Evolutionary conservation across 2,888 invertebrate genomes (phyloP), one percentile per base, ranked within the genome.

Genomic region (Stictocephala bisonia): DNA sequence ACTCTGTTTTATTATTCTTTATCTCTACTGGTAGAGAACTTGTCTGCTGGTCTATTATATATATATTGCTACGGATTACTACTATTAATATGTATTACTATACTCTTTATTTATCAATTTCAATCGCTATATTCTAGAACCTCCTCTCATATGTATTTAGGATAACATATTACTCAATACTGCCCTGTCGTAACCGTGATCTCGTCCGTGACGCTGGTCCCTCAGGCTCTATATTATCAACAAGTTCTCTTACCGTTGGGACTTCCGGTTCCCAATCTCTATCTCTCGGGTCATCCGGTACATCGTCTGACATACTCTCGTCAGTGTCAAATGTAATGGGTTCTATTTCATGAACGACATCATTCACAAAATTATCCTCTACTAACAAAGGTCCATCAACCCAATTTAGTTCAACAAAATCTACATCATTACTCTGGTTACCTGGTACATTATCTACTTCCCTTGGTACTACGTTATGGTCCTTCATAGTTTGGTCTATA

Each of bases 301-400:
- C 2, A 2, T 53, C 53, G 7, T 6, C 26, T n/a, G n/a, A n/a
- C 15, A 24, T 6, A 15, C 26, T 53, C 3, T 53, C 53, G n/a
- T 53, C 24, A 3, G 53, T 7, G 27, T 53, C 53, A 3, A 53
- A 53, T 2, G 24, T 27, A 53, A 53, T 15, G 2, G 53, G 53
- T 53, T 26, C 53, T 3, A 53, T 24, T n/a, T 53, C 53, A 6
- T 53, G 53, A 2, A 53, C 53, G 2, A 53, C 53, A 26, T 53
- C 53, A 11, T 53, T 27, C 11, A 53, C 27, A 26, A 53, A 53
- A 18, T 53, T 53, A n/a, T 27, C 53, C n/a, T 26, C 24, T 4
- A 53, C 3, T 13, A 50, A 50, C 3, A 50, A 9, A 2, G 50
- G 50, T 13, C 50, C 50, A 18, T 50, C 50, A 2, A 50, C 50